phyloP scores from a whole-genome alignment of 2,888 invertebrate species.

The Dolichomitus sp. region DNA sequence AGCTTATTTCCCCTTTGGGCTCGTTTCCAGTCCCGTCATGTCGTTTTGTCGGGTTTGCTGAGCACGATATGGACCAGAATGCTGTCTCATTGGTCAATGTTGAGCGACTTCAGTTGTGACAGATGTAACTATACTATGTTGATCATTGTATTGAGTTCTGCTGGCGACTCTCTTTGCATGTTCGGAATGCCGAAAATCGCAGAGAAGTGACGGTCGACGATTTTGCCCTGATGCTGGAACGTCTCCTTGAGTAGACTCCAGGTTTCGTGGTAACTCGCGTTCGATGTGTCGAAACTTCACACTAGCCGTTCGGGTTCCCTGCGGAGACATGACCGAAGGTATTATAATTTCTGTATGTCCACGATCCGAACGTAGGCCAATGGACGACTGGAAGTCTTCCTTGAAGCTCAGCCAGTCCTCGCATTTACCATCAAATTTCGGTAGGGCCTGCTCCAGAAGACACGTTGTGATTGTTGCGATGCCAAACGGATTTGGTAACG shows the following conservation, averaged over 20 bases:
- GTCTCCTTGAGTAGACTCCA: constrained; percentile 31
- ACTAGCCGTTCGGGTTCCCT: constrained; percentile 33
- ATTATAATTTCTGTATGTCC: constrained; percentile 62
- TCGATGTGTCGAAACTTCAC: constrained; percentile 12
- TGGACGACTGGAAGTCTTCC: constrained; percentile 64
- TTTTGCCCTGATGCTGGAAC: constrained; percentile 24
- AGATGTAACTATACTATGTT: too few relatives aligned
- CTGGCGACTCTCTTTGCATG: constrained; percentile 22
- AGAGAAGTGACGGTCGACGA: constrained; percentile 26
- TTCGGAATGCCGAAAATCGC: constrained; percentile 25
- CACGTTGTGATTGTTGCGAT: background rate
- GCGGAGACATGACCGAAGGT: constrained; percentile 30
- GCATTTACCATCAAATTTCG: too few relatives aligned
- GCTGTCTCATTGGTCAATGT: too few relatives aligned
- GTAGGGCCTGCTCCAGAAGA: constrained; percentile 58
- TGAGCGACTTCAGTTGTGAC: too few relatives aligned
- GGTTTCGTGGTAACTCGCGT: constrained; percentile 28
- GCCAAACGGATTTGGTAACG: constrained; percentile 28
- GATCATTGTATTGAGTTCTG: constrained; percentile 12
- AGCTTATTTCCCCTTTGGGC: too few relatives aligned
- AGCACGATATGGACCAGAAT: too few relatives aligned
- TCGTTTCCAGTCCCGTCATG: too few relatives aligned
- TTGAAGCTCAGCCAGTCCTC: constrained; percentile 67
- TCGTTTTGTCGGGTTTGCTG: too few relatives aligned
- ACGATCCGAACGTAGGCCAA: constrained; percentile 54